Evolutionary conservation across 2,113 vertebrate genomes (phyloP).

Genomic region (Empidonax traillii): DNA sequence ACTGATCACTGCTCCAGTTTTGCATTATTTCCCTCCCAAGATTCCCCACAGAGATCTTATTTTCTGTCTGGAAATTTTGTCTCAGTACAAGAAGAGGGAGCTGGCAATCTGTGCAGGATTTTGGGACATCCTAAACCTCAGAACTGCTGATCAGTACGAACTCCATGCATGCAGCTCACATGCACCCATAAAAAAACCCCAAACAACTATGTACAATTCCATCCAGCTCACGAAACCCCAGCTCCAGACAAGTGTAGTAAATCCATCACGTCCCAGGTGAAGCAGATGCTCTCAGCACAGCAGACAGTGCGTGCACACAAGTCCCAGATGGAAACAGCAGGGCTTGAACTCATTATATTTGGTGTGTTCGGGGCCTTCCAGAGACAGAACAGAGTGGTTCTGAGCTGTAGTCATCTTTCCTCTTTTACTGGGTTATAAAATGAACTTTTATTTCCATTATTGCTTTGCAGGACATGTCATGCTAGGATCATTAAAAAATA

Average conservation of each 20-base stretch:
- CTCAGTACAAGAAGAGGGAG: not conserved
- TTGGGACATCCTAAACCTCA: not conserved
- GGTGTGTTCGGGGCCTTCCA: not conserved
- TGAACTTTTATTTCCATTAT: not conserved
- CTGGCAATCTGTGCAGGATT: not conserved
- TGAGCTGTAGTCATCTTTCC: not conserved
- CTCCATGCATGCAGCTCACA: not conserved
- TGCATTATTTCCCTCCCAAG: not conserved
- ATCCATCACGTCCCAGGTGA: not conserved
- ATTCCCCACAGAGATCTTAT: not conserved
- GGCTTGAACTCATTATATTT: not conserved
- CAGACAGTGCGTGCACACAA: not conserved
- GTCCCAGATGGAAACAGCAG: not conserved
- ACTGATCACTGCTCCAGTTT: accelerated
- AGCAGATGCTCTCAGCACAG: not conserved
- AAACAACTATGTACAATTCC: not conserved
- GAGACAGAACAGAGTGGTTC: not conserved
- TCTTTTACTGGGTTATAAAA: not conserved
- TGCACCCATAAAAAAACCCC: too few species aligned
- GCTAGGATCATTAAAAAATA: not conserved
- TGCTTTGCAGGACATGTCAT: not conserved
- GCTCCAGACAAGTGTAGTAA: not conserved
- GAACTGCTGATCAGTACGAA: not conserved
- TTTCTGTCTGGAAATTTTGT: not conserved
- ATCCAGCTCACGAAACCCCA: not conserved